Evolutionary conservation across 2,797 vertebrate genomes (phyloP).

Genomic region (Ctenopoma kingsleyae): DNA sequence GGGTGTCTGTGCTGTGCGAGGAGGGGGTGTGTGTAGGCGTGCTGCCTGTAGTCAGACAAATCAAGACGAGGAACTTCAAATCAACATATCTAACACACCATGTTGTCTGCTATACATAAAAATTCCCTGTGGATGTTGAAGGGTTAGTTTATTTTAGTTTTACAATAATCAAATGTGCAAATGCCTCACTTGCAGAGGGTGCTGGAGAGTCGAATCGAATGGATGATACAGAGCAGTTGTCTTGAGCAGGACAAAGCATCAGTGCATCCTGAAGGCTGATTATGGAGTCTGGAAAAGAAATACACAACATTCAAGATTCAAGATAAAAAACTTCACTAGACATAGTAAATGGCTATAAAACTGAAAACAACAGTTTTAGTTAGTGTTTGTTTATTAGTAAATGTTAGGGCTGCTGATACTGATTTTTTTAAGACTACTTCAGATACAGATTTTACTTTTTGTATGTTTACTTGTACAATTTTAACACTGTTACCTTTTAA

Average conservation of each 20-base stretch:
- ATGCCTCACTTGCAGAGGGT: conserved; percentile 83
- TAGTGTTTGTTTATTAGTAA: no score
- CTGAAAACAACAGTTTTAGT: no score
- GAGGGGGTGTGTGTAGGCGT: conserved; percentile 79
- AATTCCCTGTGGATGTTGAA: not conserved
- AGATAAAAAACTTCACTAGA: no score
- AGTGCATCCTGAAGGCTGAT: conserved; percentile 89
- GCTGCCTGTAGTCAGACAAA: conserved; percentile 74
- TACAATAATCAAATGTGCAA: not conserved
- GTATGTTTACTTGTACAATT: no score
- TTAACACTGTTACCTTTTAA: no score
- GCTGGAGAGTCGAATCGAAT: conserved; percentile 80
- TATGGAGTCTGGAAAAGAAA: conserved; percentile 86
- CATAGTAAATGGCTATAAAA: no score
- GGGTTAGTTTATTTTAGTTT: not conserved
- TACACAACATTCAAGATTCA: not conserved
- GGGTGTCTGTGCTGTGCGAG: conserved; percentile 77
- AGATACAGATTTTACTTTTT: no score
- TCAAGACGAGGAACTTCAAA: not conserved
- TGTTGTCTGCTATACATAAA: not conserved
- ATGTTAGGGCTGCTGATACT: no score
- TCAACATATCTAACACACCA: no score
- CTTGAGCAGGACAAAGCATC: conserved; percentile 85
- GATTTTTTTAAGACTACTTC: no score
- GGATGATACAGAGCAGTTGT: conserved; percentile 76